Base-by-base conservation (phyloP, 2,113 vertebrate species). In the Petroica traversi region DNA sequence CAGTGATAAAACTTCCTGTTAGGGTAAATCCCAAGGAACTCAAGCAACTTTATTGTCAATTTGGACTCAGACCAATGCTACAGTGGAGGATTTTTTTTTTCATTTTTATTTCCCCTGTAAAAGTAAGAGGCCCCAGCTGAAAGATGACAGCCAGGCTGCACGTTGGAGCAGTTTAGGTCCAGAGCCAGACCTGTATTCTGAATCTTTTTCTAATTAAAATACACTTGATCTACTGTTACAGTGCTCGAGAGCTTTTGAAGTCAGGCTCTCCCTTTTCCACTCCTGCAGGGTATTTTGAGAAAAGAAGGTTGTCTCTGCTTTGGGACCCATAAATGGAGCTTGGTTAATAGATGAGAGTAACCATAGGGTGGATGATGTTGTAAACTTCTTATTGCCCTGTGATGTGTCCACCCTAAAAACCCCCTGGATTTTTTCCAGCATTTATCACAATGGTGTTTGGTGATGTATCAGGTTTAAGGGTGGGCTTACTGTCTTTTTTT, bases 151-250 rank as follows among this genome's bases (percentile, higher is more conserved):
- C 93, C 94, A 95, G 77, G 11, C 80, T 84, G 68, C 14, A 26
- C 49, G 64, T 84, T 78, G 57, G 76, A 96, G 54, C 52, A 78
- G n/a, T 78, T 92, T 34, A 67, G 26, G 8, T 86, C 68, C 61
- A 54, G 89, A 87, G 68, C 93, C 87, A 95, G 83, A 6, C 49
- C 57, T 38, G 40, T 19, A 23, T 77, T 89, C 67, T 91, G 89
- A 84, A 78, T 68, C 72, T 96, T 96, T 93, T 95, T 94, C 88
- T 93, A 92, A 92, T 96, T 95, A 95, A 95, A 95, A 93, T 88
- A 59, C 75, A 81, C 75, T 92, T 95, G 92, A 84, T 94, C 83
- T 95, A 31, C 88, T 93, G 91, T 67, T 92, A 77, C 26, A 78
- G 48, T 28, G 31, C 15, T 52, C 8, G 48, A 74, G 86, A 59